A percentile compares a stretch with the other conserved stretches of the same genome.
phyloP scores from a whole-genome alignment of 1,140 invertebrate genomes.

The Heliothis subflexa region DNA sequence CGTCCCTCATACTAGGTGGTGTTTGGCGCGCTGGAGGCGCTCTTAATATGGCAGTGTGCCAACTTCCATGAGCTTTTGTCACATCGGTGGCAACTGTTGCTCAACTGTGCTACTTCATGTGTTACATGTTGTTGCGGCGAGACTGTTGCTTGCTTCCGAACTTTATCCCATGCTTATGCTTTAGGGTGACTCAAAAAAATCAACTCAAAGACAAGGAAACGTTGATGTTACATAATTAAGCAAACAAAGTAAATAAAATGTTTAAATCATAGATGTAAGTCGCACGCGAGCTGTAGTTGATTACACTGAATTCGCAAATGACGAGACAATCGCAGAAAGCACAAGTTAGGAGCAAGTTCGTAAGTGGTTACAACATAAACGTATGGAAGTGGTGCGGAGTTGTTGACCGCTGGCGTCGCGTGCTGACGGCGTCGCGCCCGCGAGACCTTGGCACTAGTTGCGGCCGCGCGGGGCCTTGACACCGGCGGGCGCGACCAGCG shows the following conservation, averaged over 20 bases:
- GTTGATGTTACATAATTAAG: slow-evolving; percentile 2
- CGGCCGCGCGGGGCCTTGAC: slow-evolving; percentile 37
- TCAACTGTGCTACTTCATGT: slow-evolving; percentile 27
- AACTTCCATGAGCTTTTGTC: slow-evolving; percentile 36
- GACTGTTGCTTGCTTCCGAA: slow-evolving; percentile 36
- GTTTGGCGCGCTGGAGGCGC: slow-evolving; percentile 17
- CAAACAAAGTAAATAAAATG: neutral
- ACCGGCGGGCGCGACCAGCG: neutral
- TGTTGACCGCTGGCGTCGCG: slow-evolving; percentile 26
- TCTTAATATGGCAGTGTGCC: slow-evolving; percentile 23
- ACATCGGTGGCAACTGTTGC: slow-evolving; percentile 44
- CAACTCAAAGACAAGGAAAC: neutral
- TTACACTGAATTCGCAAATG: slow-evolving; percentile 59
- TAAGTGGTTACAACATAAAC: neutral
- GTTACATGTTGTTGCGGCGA: slow-evolving; percentile 12
- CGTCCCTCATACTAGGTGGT: slow-evolving; percentile 16
- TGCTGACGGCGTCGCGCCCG: neutral
- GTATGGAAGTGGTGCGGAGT: neutral
- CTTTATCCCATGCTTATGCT: slow-evolving; percentile 28
- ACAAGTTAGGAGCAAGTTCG: slow-evolving; percentile 44
- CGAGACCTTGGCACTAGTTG: slow-evolving; percentile 42
- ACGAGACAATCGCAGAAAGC: slow-evolving; percentile 57
- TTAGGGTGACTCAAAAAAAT: neutral
- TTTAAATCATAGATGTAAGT: slow-evolving; percentile 32
- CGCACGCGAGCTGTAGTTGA: slow-evolving; percentile 50